Base-by-base conservation (phyloP, 2,888 invertebrate genomes). In the Eristalis intricaria region DNA sequence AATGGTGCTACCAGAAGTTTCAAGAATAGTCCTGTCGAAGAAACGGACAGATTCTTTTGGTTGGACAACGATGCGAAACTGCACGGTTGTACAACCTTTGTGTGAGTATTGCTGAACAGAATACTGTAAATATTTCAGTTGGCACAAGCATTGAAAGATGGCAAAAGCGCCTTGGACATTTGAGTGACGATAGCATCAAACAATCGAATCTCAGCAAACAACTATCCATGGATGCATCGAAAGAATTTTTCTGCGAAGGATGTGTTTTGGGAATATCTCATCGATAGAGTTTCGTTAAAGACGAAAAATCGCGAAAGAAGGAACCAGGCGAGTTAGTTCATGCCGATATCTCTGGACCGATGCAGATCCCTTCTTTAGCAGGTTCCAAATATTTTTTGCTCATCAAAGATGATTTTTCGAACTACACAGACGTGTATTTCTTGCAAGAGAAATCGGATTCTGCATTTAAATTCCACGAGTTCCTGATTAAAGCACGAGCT, bases 1-100 rank as follows among this genome's bases (percentile, higher is more conserved):
- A 61, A 63, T 50, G 77, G 77, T 77, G 77, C 77, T 50, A 56
- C 61, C 32, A 77, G 68, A 69, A 19, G 26, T 69, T 61, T 22
- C n/a, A n/a, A n/a, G n/a, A n/a, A n/a, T n/a, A n/a, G n/a, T n/a
- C n/a, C n/a, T n/a, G n/a, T n/a, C n/a, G 63, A 63, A 77, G 69
- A 38, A 77, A 69, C 4, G 76, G 76, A 29, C n/a, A 76, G 23
- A 77, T 61, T 35, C 68, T 61, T 77, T 22, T 68, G 7, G 43
- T 68, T 43, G 43, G 68, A 29, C 13, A 69, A 23, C 76, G 68
- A 7, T 77, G 68, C 8, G 60, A 75, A 60, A 2, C 29, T 64
- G 19, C 19, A 50, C n/a, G 43, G 5, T n/a, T 43, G n/a, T 43
- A 73, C 38, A 73, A 35, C 15, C 73, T 73, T 26, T 22, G 32